Evolutionary conservation across 2,888 invertebrate genomes (phyloP).

Genomic region (Vanessa cardui): DNA sequence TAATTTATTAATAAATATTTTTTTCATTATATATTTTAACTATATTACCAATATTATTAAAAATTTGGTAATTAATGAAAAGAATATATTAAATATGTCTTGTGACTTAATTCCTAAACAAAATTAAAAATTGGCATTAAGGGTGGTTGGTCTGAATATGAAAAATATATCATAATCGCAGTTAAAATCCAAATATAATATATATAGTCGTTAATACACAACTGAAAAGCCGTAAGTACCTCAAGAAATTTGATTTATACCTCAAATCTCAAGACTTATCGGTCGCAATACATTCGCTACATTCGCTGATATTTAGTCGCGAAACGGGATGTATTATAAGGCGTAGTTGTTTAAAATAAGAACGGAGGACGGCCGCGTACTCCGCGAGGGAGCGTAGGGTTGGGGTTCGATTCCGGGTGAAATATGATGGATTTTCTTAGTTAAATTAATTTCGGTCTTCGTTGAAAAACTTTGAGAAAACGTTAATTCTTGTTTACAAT

Average conservation of each 20-base stretch:
- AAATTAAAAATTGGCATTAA: too few species aligned
- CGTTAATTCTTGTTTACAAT: not conserved
- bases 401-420: constrained; percentile 59
- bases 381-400: constrained; percentile 14
- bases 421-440: constrained; percentile 11
- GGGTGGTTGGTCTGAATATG: too few species aligned
- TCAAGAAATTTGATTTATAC: constrained; percentile 27
- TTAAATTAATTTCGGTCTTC: constrained; percentile 9
- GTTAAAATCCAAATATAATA: not conserved
- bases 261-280: constrained; percentile 55
- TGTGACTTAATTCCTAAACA: too few species aligned
- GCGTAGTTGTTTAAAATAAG: constrained; percentile 83
- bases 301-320: constrained; percentile 83
- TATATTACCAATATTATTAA: not conserved
- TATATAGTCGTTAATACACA: not conserved
- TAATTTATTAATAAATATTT: too few species aligned
- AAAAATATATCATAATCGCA: too few species aligned
- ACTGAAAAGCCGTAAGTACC: not conserved
- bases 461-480: not conserved
- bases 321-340: constrained; percentile 83
- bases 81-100: not conserved
- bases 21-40: too few species aligned
- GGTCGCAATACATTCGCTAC: constrained; percentile 62
- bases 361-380: constrained; percentile 52
- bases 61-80: not conserved